phyloP scores from a whole-genome alignment of 2,113 vertebrate species.

The Microtus ochrogaster region DNA sequence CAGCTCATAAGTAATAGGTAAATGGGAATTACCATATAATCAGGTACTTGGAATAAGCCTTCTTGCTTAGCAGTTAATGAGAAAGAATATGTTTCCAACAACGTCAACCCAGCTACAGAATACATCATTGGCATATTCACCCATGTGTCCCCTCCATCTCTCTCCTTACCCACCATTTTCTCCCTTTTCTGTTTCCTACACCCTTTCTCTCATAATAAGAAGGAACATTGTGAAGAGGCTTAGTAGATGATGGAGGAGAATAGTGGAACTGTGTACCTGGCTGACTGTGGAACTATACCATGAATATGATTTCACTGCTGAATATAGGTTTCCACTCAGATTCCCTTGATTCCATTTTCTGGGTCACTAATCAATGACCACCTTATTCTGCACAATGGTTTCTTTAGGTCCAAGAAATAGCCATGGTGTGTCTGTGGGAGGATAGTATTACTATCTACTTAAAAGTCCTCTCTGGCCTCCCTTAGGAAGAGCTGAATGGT shows the following conservation, averaged over 20 bases:
- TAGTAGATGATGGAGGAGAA: neutral
- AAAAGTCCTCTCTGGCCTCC: neutral
- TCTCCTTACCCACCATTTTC: neutral
- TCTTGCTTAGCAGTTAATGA: neutral
- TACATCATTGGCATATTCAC: rapidly evolving
- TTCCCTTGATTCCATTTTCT: neutral
- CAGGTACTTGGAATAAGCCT: neutral
- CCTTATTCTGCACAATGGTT: neutral
- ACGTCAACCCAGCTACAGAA: neutral
- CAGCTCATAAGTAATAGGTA: neutral
- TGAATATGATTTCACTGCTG: neutral
- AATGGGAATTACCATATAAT: neutral
- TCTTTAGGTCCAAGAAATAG: neutral
- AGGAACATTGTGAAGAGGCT: neutral
- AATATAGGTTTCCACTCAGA: neutral
- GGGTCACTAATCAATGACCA: too few relatives aligned
- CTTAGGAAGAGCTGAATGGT: neutral
- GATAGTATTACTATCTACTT: neutral
- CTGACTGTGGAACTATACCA: neutral
- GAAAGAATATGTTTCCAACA: neutral
- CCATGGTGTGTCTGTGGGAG: rapidly evolving
- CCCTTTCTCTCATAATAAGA: neutral
- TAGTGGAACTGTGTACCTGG: rapidly evolving
- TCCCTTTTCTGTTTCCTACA: neutral
- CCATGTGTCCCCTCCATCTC: neutral